A percentile compares a stretch with the other conserved stretches of the same genome.
Evolutionary conservation across 2,888 invertebrate genomes (phyloP).

Genomic region (Torymus tubicola): DNA sequence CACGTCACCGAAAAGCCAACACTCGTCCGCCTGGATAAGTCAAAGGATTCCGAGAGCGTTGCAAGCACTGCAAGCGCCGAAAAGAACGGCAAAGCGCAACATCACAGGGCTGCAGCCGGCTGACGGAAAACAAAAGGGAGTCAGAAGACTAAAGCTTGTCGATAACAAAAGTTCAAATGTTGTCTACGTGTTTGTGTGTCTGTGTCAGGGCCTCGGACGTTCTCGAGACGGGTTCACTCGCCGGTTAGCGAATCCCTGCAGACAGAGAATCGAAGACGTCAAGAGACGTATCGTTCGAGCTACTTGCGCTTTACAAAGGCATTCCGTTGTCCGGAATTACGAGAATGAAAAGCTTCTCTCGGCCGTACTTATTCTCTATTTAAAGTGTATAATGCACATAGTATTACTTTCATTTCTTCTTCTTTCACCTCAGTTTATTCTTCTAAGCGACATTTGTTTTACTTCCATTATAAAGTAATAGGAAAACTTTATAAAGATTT

Average conservation of each 20-base stretch:
- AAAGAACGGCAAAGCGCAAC: slow-evolving; percentile 5
- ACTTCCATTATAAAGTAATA: too few species aligned
- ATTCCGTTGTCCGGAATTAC: slow-evolving; percentile 17
- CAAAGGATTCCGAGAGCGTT: slow-evolving; percentile 19
- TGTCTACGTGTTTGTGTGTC: background rate
- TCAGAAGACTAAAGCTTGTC: background rate
- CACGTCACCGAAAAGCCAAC: slow-evolving; percentile 20
- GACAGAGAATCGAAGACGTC: slow-evolving; percentile 26
- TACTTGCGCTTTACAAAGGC: slow-evolving; percentile 1
- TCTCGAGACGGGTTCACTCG: slow-evolving; percentile 3
- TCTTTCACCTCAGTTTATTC: too few species aligned
- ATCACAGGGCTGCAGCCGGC: background rate
- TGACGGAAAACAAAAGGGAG: background rate
- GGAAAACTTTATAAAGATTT: too few species aligned
- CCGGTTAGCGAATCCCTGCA: background rate
- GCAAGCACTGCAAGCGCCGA: background rate
- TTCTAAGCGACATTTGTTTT: too few species aligned
- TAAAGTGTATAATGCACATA: too few species aligned
- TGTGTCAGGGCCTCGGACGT: slow-evolving; percentile 8
- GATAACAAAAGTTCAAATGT: slow-evolving; percentile 39
- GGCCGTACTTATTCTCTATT: too few species aligned
- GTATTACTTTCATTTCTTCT: background rate
- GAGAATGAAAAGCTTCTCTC: slow-evolving; percentile 17
- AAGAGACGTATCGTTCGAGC: background rate
- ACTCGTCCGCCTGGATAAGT: slow-evolving; percentile 34